A percentile compares a stretch with the other conserved stretches of the same genome.
These are phyloP conservation scores for Drosophila mercatorum DNA, from an alignment of 2,888 invertebrate species.

Conservation along the genomic window DNA sequence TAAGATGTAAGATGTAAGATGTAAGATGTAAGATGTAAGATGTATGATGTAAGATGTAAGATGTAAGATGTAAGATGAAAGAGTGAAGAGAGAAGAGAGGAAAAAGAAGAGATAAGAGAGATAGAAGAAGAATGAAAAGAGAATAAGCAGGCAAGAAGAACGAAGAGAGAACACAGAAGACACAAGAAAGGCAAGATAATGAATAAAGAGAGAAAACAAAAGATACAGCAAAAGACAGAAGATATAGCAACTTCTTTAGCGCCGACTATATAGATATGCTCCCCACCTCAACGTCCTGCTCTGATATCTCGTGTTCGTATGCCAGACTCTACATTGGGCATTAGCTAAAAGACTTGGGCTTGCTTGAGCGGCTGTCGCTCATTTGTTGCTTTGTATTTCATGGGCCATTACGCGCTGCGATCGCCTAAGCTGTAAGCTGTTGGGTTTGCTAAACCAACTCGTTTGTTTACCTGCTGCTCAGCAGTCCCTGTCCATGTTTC, in stretches of 20 bases:
- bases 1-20: background rate
- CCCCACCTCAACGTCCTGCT: no score
- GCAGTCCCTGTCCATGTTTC: slow-evolving; percentile 46
- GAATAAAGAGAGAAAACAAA: no score
- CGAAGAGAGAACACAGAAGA: background rate
- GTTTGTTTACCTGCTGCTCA: slow-evolving; percentile 49
- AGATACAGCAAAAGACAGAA: background rate
- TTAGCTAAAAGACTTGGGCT: background rate
- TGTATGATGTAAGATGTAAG: background rate
- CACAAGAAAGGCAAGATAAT: background rate
- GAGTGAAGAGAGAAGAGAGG: background rate
- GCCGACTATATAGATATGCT: no score
- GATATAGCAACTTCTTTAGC: no score
- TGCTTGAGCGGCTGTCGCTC: background rate
- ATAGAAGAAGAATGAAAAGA: no score
- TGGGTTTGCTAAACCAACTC: slow-evolving; percentile 46
- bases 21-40: background rate
- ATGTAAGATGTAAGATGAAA: background rate
- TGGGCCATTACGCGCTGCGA: slow-evolving; percentile 44
- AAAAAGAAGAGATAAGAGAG: background rate
- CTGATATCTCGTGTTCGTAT: no score
- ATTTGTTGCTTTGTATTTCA: slow-evolving; percentile 17
- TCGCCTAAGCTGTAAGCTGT: slow-evolving; percentile 46
- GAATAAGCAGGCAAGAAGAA: no score
- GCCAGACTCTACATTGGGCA: background rate